Evolutionary conservation across 2,888 invertebrate genomes (phyloP).

Genomic region (Panzeria rudis): DNA sequence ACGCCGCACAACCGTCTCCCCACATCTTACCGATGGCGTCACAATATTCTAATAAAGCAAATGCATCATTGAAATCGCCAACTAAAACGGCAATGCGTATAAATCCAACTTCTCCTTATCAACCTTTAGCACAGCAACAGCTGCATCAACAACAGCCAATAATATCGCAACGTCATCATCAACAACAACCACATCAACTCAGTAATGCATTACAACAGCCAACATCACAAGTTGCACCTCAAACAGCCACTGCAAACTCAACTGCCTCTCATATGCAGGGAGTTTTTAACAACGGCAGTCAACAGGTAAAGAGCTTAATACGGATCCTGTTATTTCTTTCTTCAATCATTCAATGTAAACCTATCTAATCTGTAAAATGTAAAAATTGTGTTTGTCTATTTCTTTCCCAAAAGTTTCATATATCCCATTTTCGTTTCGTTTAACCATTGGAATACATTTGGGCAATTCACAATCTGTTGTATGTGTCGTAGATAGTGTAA

Average conservation of each 20-base stretch:
- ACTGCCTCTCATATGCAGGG: conserved; percentile 42
- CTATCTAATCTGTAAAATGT: background rate
- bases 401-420: background rate
- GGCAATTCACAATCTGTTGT: too few species aligned
- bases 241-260: conserved; percentile 53
- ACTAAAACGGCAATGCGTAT: conserved; percentile 63
- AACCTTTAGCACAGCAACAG: conserved; percentile 52
- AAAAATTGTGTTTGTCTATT: too few species aligned
- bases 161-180: conserved; percentile 69
- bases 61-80: conserved; percentile 25
- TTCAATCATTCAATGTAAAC: background rate
- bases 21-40: conserved; percentile 57
- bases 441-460: background rate
- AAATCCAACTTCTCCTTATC: conserved; percentile 65
- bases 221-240: conserved; percentile 61
- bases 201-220: conserved; percentile 58
- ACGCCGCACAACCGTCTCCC: background rate
- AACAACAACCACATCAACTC: conserved; percentile 64
- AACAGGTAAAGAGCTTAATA: conserved; percentile 73
- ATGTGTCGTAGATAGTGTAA: too few species aligned
- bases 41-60: conserved; percentile 59
- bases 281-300: conserved; percentile 65
- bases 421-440: background rate
- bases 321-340: background rate
- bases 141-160: conserved; percentile 53